Percentiles rank a stretch among this genome's conserved stretches.
phyloP scores from a whole-genome alignment of 1,140 invertebrate genomes.

The Globodera ellingtonae region DNA sequence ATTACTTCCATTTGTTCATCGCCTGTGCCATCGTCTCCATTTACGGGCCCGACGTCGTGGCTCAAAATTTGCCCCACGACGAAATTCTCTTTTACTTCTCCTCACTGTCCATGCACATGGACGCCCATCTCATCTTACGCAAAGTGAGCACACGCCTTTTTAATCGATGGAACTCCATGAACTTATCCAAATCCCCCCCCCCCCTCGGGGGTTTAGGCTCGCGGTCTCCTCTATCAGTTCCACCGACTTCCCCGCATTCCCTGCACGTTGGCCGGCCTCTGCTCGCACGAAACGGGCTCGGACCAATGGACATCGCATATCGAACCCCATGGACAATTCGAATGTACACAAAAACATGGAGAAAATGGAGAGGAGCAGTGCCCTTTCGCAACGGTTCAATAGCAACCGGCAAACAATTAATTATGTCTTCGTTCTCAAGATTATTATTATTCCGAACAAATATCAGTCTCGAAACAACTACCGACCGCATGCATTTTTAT shows the following conservation, averaged over 20 bases:
- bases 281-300: slow-evolving; percentile 64
- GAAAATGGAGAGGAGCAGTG: slow-evolving; percentile 12
- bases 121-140: slow-evolving; percentile 81
- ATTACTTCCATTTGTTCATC: slow-evolving; percentile 88
- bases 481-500: too few species aligned
- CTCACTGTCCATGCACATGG: slow-evolving; percentile 92
- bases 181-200: neutral
- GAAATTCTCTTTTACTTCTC: slow-evolving; percentile 92
- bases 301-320: slow-evolving; percentile 61
- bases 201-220: slow-evolving; percentile 71
- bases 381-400: neutral
- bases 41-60: slow-evolving; percentile 83
- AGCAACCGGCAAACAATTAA: too few species aligned
- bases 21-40: slow-evolving; percentile 86
- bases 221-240: slow-evolving; percentile 86
- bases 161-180: slow-evolving; percentile 8
- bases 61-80: slow-evolving; percentile 83
- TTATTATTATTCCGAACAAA: too few species aligned
- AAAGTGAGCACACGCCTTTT: slow-evolving; percentile 70
- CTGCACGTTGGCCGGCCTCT: slow-evolving; percentile 82
- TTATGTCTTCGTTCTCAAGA: too few species aligned
- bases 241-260: slow-evolving; percentile 80
- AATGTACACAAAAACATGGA: slow-evolving; percentile 54
- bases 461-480: neutral
- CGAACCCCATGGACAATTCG: slow-evolving; percentile 42